Evolutionary conservation across 64 coral and sea anemone species (phyloP), one percentile per base, ranked within the genome.

Genomic region (Stichodactyla helianthus): DNA sequence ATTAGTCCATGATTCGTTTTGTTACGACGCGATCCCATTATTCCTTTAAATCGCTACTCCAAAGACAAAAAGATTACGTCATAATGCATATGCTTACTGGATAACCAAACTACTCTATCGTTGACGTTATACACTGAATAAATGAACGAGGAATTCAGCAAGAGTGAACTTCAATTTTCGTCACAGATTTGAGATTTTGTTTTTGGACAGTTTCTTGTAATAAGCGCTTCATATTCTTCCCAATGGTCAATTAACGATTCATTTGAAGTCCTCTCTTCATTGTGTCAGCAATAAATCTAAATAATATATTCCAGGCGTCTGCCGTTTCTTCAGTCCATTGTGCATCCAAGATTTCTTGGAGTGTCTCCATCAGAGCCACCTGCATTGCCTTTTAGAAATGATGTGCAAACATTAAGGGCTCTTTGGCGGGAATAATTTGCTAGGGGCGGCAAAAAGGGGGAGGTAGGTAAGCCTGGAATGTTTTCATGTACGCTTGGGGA

Each of bases 271-370:
- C 93, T 26, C 82, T 82, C 22, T 88, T 86, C 93, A 95, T 95
- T 4, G 78, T 88, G 53, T 91, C 93, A 55, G 86, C 91, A 61
- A 95, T 82, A 62, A 87, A 95, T 6, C n/a, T 27, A 44, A 89
- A 95, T 27, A 95, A 86, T 20, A 78, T 92, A 53, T 87, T 95
- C 93, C 93, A 95, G 57, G 93, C 93, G 19, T 83, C 57, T 19
- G 87, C 86, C 7, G 88, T 91, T 50, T 92, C 93, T 0, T 86
- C 53, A 4, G 93, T 95, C 93, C 93, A 95, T 61, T 92, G 87
- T 4, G 84, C 55, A 54, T 92, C 86, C 13, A 95, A 61, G 11
- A 89, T 52, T 28, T 95, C 93, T 84, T 91, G 74, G 50, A 95
- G 67, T 50, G 90, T 92, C 18, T 84, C 17, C 87, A 92, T 92